A percentile compares a stretch with the other conserved stretches of the same genome.
Conservation (phyloP, 2,797 vertebrate genomes). For the Sus cebifrons region DNA sequence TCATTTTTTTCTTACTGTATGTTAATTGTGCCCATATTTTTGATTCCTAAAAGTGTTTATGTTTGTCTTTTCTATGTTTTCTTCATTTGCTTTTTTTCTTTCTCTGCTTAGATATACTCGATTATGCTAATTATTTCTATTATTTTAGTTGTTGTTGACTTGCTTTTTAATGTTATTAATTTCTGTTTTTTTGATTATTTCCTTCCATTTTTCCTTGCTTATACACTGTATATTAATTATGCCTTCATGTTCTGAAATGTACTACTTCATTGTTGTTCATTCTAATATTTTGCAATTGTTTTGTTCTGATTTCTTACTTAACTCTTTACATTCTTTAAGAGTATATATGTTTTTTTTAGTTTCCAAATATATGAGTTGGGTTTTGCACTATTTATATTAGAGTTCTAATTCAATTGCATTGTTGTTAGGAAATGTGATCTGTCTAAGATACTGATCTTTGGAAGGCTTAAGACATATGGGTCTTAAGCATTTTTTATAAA, state of each 20-base stretch:
- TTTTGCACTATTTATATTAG: background rate
- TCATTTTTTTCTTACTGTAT: background rate
- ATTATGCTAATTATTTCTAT: background rate
- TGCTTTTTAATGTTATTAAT: slow-evolving; percentile 18
- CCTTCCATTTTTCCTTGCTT: slow-evolving; percentile 32
- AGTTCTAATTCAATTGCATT: slow-evolving; percentile 2
- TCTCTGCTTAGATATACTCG: background rate
- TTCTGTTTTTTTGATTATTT: slow-evolving; percentile 29
- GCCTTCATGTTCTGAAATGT: background rate
- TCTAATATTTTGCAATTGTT: slow-evolving; percentile 15
- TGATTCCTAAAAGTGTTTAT: background rate
- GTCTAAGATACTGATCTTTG: background rate
- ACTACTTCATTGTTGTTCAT: slow-evolving; percentile 9
- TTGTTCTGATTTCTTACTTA: slow-evolving; percentile 24
- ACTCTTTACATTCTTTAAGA: background rate
- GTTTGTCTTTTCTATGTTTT: slow-evolving; percentile 26
- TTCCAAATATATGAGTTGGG: background rate
- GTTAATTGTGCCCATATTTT: background rate
- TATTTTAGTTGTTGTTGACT: slow-evolving; percentile 12
- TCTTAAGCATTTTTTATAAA: background rate
- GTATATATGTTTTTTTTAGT: background rate
- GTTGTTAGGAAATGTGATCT: slow-evolving; percentile 36
- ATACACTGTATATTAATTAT: background rate
- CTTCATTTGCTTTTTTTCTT: slow-evolving; percentile 21
- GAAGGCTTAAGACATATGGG: background rate